phyloP scores from a whole-genome alignment of 2,888 invertebrate species.

The Punctoribates punctum region DNA sequence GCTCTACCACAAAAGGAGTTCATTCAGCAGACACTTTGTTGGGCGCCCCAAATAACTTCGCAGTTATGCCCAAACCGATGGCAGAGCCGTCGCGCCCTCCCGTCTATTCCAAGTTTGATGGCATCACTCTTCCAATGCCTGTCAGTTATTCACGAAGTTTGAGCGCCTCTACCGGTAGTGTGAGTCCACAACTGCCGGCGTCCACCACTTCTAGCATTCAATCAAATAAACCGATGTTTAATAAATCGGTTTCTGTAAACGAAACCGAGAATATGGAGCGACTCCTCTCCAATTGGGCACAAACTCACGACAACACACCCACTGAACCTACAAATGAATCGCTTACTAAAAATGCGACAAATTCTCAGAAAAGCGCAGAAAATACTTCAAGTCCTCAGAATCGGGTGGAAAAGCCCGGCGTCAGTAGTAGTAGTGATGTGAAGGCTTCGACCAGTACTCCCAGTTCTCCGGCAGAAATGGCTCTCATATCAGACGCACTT shows the following conservation, averaged over 20 bases:
- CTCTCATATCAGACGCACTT: constrained; percentile 18
- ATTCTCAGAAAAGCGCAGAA: not conserved
- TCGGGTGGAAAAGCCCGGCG: constrained; percentile 43
- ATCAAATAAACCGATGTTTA: constrained; percentile 22
- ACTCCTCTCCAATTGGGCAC: not conserved
- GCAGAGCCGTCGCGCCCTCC: not conserved
- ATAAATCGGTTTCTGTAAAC: constrained; percentile 10
- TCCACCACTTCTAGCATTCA: not conserved
- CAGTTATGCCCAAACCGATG: not conserved
- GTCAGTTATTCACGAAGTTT: constrained; percentile 5
- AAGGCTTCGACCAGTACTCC: constrained; percentile 44
- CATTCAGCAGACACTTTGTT: not conserved
- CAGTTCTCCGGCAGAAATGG: constrained; percentile 40
- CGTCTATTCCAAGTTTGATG: constrained; percentile 23
- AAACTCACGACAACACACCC: not conserved
- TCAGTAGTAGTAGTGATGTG: constrained; percentile 47
- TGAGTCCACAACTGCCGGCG: constrained; percentile 21
- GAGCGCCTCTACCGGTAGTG: constrained; percentile 1
- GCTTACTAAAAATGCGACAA: not conserved
- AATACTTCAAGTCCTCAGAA: constrained; percentile 8
- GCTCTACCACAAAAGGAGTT: constrained; percentile 16
- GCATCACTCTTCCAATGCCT: not conserved
- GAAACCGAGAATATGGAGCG: not conserved
- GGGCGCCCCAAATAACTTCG: not conserved
- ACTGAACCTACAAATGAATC: not conserved